phyloP scores from a whole-genome alignment of 2,113 vertebrate genomes.

The Gobio gobio region DNA sequence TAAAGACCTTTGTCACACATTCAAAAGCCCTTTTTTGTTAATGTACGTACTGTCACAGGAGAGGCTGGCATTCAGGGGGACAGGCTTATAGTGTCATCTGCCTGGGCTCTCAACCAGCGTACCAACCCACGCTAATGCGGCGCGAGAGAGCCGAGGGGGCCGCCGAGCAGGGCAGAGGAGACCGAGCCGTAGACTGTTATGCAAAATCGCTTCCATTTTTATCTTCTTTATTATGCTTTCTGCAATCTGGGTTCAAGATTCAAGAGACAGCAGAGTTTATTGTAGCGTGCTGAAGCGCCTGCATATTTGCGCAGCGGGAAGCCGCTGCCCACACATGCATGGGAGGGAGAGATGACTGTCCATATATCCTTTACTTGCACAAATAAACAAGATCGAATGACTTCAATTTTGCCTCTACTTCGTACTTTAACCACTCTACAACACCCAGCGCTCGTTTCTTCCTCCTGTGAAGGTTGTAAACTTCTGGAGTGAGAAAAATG shows the following conservation, averaged over 20 bases:
- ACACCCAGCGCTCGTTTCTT: background rate
- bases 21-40: conserved; percentile 63
- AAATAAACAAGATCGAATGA: background rate
- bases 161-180: conserved; percentile 30
- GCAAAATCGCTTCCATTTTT: conserved; percentile 48
- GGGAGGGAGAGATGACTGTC: background rate
- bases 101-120: conserved; percentile 53
- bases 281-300: conserved; percentile 11
- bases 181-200: conserved; percentile 48
- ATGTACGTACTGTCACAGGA: conserved; percentile 62
- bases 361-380: background rate
- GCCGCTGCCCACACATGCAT: conserved; percentile 13
- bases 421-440: background rate
- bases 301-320: conserved; percentile 21
- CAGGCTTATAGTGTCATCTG: conserved; percentile 55
- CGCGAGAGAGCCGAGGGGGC: background rate
- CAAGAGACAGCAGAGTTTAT: conserved; percentile 39
- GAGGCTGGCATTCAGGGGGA: conserved; percentile 54
- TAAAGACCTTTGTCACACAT: conserved; percentile 70
- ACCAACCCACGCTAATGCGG: conserved; percentile 48
- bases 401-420: background rate
- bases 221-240: background rate
- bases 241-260: conserved; percentile 26
- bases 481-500: background rate
- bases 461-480: background rate